Evolutionary conservation across 2,113 vertebrate species (phyloP), one percentile per base, ranked within the genome.

Genomic region (Danionella cerebrum): DNA sequence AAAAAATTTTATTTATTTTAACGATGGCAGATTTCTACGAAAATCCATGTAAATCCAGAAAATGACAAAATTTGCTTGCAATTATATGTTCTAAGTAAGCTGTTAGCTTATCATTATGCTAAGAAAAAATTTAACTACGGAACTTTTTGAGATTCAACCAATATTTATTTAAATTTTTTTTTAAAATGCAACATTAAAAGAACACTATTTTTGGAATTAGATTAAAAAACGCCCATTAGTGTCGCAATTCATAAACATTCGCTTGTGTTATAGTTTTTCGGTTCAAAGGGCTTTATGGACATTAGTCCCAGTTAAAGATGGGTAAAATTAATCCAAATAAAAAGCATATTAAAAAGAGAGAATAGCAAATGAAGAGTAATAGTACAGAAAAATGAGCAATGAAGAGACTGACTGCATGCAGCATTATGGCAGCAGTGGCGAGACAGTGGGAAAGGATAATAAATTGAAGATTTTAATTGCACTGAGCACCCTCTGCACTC

Each of bases 391-490:
- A 47, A 48, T 36, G 62, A 57, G 21, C 11, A 27, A 51, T 38
- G 24, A 36, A 42, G 18, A 16, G 5, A 51, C 31, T 45, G 10
- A 65, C 19, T 31, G 42, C 27, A 33, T 10, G 25, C 6, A 18
- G 57, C 10, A 2, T 6, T 9, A 12, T 5, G 39, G 50, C 21
- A 42, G 39, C 16, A 36, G 69, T 41, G 24, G 22, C 12, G 35
- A 22, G 33, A 29, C 31, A 25, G 51, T 57, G 35, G 44, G 52
- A 69, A 65, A 47, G 54, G 29, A 50, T 47, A 63, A 59, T 47
- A 48, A 44, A 70, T 53, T 42, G 63, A 70, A 74, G 54, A 51
- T 41, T 66, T 71, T 72, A 72, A 72, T 66, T 66, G 70, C 63
- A 42, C 59, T 51, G 63, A 72, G 50, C 53, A 42, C 58, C 62